phyloP scores from a whole-genome alignment of 2,113 vertebrate species.

The Sporophila hypoxantha region DNA sequence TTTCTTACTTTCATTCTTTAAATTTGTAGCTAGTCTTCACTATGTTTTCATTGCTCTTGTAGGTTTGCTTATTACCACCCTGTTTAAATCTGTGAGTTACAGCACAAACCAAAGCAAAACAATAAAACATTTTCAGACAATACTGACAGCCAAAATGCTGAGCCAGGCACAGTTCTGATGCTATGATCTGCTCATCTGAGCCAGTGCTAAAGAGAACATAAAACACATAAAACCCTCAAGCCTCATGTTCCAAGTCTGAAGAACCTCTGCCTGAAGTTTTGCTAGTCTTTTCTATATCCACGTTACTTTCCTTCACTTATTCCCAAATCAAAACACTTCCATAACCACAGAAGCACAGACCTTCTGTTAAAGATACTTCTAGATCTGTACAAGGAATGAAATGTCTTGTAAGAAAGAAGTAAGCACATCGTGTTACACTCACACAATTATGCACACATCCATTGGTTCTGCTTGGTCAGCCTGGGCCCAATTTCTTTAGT shows the following conservation, averaged over 20 bases:
- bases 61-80: neutral
- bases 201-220: neutral
- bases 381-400: neutral
- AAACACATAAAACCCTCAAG: neutral
- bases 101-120: neutral
- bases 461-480: neutral
- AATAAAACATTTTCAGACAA: neutral
- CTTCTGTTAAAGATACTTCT: neutral
- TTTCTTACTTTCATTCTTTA: neutral
- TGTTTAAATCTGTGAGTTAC: neutral
- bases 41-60: neutral
- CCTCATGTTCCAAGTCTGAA: neutral
- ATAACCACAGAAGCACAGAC: neutral
- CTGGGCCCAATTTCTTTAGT: neutral
- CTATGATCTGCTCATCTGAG: neutral
- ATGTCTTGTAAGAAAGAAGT: neutral
- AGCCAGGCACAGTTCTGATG: neutral
- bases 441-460: rapidly evolving
- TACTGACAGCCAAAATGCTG: neutral
- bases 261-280: neutral
- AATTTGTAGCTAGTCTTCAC: neutral
- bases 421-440: neutral
- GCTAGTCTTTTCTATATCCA: neutral
- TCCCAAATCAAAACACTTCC: neutral
- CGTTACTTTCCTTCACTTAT: neutral